These are phyloP conservation scores for Rosalia funebris DNA, from an alignment of 2,888 invertebrate species.

Conservation along the genomic window DNA sequence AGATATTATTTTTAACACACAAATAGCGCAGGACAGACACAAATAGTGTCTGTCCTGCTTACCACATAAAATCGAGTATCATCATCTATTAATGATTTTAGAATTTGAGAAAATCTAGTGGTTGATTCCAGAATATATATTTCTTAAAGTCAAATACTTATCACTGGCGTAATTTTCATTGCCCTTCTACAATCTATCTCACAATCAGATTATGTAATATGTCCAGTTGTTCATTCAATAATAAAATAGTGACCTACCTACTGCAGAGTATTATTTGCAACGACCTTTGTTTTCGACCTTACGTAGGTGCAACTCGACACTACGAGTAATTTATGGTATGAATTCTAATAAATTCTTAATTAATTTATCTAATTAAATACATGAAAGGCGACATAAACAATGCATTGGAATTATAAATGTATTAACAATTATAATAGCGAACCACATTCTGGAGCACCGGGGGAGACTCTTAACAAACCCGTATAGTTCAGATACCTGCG, in stretches of 20 bases:
- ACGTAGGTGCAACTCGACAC: background rate
- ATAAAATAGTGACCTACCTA: background rate
- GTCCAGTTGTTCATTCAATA: background rate
- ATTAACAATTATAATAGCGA: conserved; percentile 19
- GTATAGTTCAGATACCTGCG: background rate
- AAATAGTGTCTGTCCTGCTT: too few relatives aligned
- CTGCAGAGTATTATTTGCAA: background rate
- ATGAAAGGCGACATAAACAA: conserved; percentile 16
- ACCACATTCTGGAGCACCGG: conserved; percentile 22
- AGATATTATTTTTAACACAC: too few relatives aligned
- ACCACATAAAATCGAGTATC: too few relatives aligned
- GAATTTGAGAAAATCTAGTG: too few relatives aligned
- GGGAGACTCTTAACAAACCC: conserved; percentile 12
- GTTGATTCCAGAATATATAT: too few relatives aligned
- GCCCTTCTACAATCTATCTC: too few relatives aligned
- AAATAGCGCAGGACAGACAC: too few relatives aligned
- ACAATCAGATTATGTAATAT: too few relatives aligned
- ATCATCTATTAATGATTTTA: too few relatives aligned
- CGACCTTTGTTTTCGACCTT: background rate
- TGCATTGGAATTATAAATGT: background rate
- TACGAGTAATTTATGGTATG: background rate
- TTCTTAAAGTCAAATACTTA: too few relatives aligned
- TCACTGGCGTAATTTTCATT: too few relatives aligned
- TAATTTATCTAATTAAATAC: conserved; percentile 10
- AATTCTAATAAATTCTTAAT: conserved; percentile 10